These are phyloP conservation scores for Tangara arthus DNA, from an alignment of 2,797 vertebrate species.

Conservation along the genomic window DNA sequence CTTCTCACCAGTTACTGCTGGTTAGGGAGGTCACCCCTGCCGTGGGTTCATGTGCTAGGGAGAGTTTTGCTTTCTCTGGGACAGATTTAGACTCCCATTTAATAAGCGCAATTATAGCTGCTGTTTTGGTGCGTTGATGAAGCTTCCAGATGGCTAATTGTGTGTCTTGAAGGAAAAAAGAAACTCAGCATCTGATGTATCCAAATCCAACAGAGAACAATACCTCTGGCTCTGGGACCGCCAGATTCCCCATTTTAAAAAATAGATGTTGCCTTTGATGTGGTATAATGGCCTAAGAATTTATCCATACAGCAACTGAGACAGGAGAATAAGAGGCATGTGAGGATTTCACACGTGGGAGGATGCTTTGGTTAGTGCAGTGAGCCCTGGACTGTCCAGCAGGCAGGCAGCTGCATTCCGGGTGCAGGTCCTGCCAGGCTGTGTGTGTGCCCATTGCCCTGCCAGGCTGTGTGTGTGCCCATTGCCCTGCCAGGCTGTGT, in stretches of 20 bases:
- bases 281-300: neutral
- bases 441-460: too few species aligned
- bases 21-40: neutral
- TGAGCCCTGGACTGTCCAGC: neutral
- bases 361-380: neutral
- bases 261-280: neutral
- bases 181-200: neutral
- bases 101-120: neutral
- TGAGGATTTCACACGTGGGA: neutral
- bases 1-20: neutral
- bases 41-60: neutral
- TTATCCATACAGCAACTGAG: neutral
- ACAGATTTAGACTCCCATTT: constrained; percentile 1
- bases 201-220: neutral
- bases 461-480: too few species aligned
- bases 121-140: neutral
- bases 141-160: constrained; percentile 3
- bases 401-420: neutral
- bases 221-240: neutral
- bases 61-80: neutral
- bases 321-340: neutral
- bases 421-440: neutral
- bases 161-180: constrained; percentile 1
- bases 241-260: neutral
- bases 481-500: too few species aligned